These are phyloP conservation scores for Cremastinae sp. DNA, from an alignment of 2,888 invertebrate species.

Conservation along the genomic window DNA sequence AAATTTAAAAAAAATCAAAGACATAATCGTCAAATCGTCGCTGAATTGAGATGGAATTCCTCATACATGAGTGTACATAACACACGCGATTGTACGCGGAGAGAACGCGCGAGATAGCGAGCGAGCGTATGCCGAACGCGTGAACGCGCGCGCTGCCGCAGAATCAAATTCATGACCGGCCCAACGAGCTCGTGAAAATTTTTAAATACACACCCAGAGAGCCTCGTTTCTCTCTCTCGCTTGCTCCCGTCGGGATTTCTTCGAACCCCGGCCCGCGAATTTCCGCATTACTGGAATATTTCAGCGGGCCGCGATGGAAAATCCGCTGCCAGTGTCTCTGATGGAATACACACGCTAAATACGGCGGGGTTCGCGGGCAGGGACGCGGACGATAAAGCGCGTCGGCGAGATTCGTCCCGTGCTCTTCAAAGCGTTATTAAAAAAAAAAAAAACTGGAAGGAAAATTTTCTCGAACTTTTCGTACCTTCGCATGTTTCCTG, in stretches of 20 bases:
- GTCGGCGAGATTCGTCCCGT: too few species aligned
- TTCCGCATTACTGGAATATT: constrained; percentile 52
- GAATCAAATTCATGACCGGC: constrained; percentile 59
- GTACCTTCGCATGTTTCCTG: too few species aligned
- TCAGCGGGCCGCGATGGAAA: constrained; percentile 42
- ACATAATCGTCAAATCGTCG: too few species aligned
- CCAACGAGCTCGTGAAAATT: constrained; percentile 51
- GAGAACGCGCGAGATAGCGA: too few species aligned
- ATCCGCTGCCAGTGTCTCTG: constrained; percentile 20
- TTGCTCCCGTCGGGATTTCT: constrained; percentile 10
- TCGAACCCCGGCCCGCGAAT: constrained; percentile 1
- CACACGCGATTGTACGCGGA: too few species aligned
- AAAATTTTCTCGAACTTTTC: too few species aligned
- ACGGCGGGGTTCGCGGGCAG: background rate
- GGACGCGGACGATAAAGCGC: background rate
- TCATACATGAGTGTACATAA: too few species aligned
- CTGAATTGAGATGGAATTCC: too few species aligned
- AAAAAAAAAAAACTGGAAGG: too few species aligned
- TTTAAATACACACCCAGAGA: constrained; percentile 50
- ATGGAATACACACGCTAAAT: constrained; percentile 6
- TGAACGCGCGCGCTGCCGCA: constrained; percentile 51
- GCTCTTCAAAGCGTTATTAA: too few species aligned
- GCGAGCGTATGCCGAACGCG: constrained; percentile 42
- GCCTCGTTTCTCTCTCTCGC: constrained; percentile 20
- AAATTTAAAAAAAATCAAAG: too few species aligned